Evolutionary conservation across 2,888 invertebrate genomes (phyloP), one percentile per base, ranked within the genome.

Genomic region (Cryptophagus acutangulus): DNA sequence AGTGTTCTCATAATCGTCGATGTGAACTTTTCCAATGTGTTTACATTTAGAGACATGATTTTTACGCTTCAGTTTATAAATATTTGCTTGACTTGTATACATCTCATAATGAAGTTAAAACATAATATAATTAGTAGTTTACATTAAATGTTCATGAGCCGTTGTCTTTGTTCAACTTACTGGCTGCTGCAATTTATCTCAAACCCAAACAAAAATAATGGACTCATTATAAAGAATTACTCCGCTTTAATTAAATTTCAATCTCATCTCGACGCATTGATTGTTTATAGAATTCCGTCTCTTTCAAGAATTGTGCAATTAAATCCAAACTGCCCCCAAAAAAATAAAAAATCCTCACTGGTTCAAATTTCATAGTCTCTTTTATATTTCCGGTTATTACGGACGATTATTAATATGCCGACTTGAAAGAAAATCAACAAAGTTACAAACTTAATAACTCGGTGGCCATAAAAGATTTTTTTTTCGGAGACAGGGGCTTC

Each of bases 31-130:
- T 41, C 33, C 35, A 43, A 35, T 50, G 33, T 58, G 56, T 58
- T 57, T 58, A 58, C 45, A 51, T 52, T 49, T 45, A 48, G 45
- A 51, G 48, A 45, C 53, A 45, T 25, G 48, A 49, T 54, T 58
- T 58, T 58, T 57, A 58, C 51, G 51, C 51, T 49, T 41, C 44
- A 39, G 47, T 47, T 54, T 49, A 45, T 58, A 58, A 58, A 58
- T 56, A 58, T 58, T 58, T 58, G 53, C 49, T 49, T 48, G 36
- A 50, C 50, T 47, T 55, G 49, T 58, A 57, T 57, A 58, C 58
- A 57, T 48, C 37, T 41, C 46, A 48, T 55, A 58, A 56, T 52
- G 55, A 51, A 56, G 49, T 52, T 51, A 55, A 55, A 58, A 48
- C 55, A 55, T 54, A 48, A 57, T 55, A 30, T 25, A 46, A 50